Evolutionary conservation across 30 jellyfish, hydroid and myxozoan genomes (phyloP), one percentile per base, ranked within the genome.

Genomic region (Aurelia sp.): DNA sequence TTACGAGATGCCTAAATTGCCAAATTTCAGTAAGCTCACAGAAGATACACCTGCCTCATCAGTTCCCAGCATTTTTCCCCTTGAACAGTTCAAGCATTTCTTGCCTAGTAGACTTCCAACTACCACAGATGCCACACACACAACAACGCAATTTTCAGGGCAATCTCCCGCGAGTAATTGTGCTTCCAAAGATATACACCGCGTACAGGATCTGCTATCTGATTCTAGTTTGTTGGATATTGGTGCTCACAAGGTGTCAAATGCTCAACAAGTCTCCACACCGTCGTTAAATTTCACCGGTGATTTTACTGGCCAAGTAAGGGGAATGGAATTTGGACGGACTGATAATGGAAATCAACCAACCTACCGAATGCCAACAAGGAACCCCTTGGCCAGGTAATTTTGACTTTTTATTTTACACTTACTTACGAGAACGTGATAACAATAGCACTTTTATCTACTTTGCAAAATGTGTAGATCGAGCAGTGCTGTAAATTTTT

Each of bases 271-370:
- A 31, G 30, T 44, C 13, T 55, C 59, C 20, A 33, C 79, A 69
- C 79, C 23, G 13, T 13, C 60, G 5, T 53, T 78, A 11, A 78
- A 63, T 21, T 78, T 78, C 37, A 12, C 77, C 6, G 89, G 79
- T 16, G 89, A 78, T 62, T 78, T 78, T 44, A 78, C 89, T 13
- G 89, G 89, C 21, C 89, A 78, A 47, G 89, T 78, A 12, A 78
- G 89, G 59, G 79, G 89, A 20, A 50, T 78, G 89, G 89, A 78
- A 62, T 78, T 78, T 62, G 53, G 78, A 9, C 89, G 65, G 10
- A 65, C 58, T 62, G 89, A 78, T 20, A 23, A 21, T 15, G 71
- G 62, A 22, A 57, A 61, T 52, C 55, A 44, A 44, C 76, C 68
- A 13, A 61, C 73, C 13, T 78, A 61, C 66, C 48, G 89, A 44